Conservation (phyloP, 35 echinoderm and acorn worm species). For the Strongylocentrotus purpuratus region DNA sequence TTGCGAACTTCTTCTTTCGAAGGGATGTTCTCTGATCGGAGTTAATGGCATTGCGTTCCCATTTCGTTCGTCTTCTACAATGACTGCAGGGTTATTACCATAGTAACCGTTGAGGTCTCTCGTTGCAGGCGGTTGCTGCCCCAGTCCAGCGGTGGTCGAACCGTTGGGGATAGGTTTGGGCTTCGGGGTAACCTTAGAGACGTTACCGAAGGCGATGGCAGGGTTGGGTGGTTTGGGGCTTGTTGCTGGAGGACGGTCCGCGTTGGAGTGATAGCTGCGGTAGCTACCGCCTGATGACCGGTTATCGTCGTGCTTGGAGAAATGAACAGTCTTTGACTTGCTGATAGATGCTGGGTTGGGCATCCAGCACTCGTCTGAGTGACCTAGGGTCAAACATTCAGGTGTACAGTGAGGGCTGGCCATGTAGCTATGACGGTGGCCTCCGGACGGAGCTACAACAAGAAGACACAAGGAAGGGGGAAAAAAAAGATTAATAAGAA, state of each 20-base stretch:
- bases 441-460: slow-evolving; percentile 36
- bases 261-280: slow-evolving; percentile 28
- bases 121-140: slow-evolving; percentile 23
- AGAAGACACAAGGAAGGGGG: neutral
- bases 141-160: neutral
- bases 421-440: slow-evolving; percentile 58
- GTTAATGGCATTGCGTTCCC: slow-evolving; percentile 36
- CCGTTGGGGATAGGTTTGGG: slow-evolving; percentile 35
- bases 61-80: slow-evolving; percentile 28
- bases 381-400: slow-evolving; percentile 82
- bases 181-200: neutral
- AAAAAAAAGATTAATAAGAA: neutral
- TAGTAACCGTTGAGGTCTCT: slow-evolving; percentile 19
- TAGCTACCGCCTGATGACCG: slow-evolving; percentile 6
- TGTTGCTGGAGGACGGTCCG: slow-evolving; percentile 18
- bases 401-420: slow-evolving; percentile 76
- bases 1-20: neutral
- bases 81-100: neutral
- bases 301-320: slow-evolving; percentile 29
- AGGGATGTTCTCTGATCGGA: slow-evolving; percentile 58
- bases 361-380: slow-evolving; percentile 83
- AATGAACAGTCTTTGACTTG: slow-evolving; percentile 61
- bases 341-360: slow-evolving; percentile 26
- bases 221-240: slow-evolving; percentile 13
- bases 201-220: slow-evolving; percentile 48